Base-by-base conservation (phyloP, 2,888 invertebrate genomes). In the Orgyia antiqua region DNA sequence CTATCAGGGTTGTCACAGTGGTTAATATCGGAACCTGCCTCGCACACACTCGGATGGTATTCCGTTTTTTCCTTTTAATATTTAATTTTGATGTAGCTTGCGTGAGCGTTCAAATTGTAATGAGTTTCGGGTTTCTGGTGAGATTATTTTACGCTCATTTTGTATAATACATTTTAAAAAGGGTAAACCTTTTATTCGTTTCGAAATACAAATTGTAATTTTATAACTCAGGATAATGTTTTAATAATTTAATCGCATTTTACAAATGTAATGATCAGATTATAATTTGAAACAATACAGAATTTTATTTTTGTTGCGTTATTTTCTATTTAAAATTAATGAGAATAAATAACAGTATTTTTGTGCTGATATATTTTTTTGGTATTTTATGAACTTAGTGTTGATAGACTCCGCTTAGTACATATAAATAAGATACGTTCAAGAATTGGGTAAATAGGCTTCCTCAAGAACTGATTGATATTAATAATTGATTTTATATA, bases 1-100 rank as follows among this genome's bases (percentile, higher is more conserved):
- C 46, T 44, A 51, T 52, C 40, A 55, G 52, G 57, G 53, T 28
- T 56, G 39, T 33, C 29, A 26, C 38, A 28, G 29, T 17, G 33
- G 29, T 42, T 49, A 41, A 35, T 42, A 40, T 49, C 27, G 32
- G 3, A 13, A 33, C 41, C 32, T 3, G n/a, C 33, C 41, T 33
- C 28, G 34, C 32, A 26, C 13, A 27, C 10, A 31, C 27, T 28
- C 24, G 37, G 38, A 15, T 15, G n/a, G 31, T 42, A 42, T 45
- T 48, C 29, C 38, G 8, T 24, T 39, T 48, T 45, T 27, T 34
- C 31, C 30, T 17, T 48, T 36, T 31, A 26, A 34, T 30, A 4
- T 23, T 6, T 4, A 50, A 37, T 39, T 50, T 41, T 48, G 30
- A 44, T 34, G 31, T 40, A 27, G 33, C 18, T 13, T 44, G 31